Percentiles rank a stretch among this genome's conserved stretches.
These are phyloP conservation scores for Callimorpha dominula DNA, from an alignment of 2,888 invertebrate species.

Conservation along the genomic window DNA sequence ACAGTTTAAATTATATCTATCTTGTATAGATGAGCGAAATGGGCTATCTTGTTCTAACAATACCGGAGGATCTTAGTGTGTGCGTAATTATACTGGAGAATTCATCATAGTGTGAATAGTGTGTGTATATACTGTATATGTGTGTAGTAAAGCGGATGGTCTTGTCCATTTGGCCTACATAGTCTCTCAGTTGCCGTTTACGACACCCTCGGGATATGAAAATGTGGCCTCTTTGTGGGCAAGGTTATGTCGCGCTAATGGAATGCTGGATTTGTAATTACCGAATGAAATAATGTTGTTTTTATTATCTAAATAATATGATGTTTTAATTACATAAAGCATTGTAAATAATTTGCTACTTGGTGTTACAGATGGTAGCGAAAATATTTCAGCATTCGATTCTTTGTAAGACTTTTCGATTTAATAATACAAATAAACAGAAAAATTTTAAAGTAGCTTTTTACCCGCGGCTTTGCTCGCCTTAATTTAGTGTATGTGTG, in stretches of 20 bases:
- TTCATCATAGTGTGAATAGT: background rate
- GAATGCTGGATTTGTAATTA: conserved; percentile 16
- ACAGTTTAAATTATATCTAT: background rate
- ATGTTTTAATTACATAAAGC: background rate
- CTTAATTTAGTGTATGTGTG: too few relatives aligned
- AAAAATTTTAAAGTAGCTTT: too few relatives aligned
- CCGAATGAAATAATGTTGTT: background rate
- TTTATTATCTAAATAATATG: too few relatives aligned
- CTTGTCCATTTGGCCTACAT: conserved; percentile 19
- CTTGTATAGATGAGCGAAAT: background rate
- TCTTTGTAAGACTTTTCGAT: too few relatives aligned
- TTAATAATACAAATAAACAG: too few relatives aligned
- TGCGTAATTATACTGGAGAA: background rate
- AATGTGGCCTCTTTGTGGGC: conserved; percentile 6
- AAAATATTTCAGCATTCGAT: too few relatives aligned
- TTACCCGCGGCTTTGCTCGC: too few relatives aligned
- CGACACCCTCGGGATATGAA: conserved; percentile 17
- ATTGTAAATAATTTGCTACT: background rate
- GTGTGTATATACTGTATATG: background rate
- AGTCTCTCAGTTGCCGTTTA: conserved; percentile 14
- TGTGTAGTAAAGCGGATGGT: conserved; percentile 1
- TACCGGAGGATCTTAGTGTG: background rate
- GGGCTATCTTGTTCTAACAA: background rate
- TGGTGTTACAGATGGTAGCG: background rate
- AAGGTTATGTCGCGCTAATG: conserved; percentile 19